These are phyloP conservation scores for Andricus curvator DNA, from an alignment of 2,888 invertebrate genomes.

Conservation along the genomic window DNA sequence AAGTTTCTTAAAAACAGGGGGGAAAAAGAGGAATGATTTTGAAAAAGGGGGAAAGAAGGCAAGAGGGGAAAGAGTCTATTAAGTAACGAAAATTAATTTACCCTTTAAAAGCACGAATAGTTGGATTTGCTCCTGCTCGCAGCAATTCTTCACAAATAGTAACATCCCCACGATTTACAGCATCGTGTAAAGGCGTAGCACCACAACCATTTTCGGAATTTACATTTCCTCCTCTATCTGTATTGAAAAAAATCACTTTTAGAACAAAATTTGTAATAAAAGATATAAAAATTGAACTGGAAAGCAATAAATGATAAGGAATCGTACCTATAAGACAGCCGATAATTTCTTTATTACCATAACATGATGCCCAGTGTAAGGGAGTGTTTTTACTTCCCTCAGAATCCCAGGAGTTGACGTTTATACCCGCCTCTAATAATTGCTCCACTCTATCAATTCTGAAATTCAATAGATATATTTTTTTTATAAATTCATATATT, in stretches of 20 bases:
- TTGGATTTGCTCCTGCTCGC: slow-evolving; percentile 81
- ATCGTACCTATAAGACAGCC: slow-evolving; percentile 80
- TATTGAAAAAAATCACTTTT: background rate
- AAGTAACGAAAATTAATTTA: slow-evolving; percentile 58
- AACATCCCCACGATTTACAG: slow-evolving; percentile 80
- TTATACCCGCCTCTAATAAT: slow-evolving; percentile 81
- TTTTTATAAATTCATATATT: slow-evolving; percentile 33
- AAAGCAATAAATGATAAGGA: slow-evolving; percentile 1
- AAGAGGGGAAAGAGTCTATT: too few species aligned
- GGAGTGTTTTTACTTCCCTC: slow-evolving; percentile 82
- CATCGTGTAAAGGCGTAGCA: slow-evolving; percentile 83
- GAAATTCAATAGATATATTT: slow-evolving; percentile 52
- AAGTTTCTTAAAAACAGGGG: too few species aligned
- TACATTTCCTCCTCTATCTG: slow-evolving; percentile 81
- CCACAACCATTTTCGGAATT: slow-evolving; percentile 81
- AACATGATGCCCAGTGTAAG: slow-evolving; percentile 84
- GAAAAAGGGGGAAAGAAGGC: too few species aligned
- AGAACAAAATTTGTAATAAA: background rate
- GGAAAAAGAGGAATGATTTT: too few species aligned
- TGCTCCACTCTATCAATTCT: slow-evolving; percentile 81
- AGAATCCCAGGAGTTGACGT: slow-evolving; percentile 82
- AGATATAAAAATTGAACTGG: background rate
- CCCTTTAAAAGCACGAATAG: slow-evolving; percentile 79
- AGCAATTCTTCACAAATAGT: slow-evolving; percentile 80
- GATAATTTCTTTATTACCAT: slow-evolving; percentile 81